Evolutionary conservation across 2,113 vertebrate genomes (phyloP).

Genomic region (Passer montanus): DNA sequence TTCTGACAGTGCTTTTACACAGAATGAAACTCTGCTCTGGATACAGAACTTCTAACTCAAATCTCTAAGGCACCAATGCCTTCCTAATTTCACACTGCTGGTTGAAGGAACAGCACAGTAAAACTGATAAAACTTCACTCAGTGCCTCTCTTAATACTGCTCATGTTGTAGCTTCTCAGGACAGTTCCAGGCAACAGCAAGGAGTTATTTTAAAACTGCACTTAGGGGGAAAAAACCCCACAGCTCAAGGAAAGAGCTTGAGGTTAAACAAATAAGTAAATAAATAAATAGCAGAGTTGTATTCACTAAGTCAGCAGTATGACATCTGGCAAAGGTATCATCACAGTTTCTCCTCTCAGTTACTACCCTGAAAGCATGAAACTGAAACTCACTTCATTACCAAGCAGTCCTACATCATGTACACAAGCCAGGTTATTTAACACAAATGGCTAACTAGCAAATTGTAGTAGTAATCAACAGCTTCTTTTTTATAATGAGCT

Average conservation of each 20-base stretch:
- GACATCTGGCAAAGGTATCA: not conserved
- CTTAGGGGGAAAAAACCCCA: not conserved
- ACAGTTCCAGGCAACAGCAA: not conserved
- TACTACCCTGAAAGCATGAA: not conserved
- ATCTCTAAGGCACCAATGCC: not conserved
- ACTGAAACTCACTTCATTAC: not conserved
- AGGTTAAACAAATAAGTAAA: not conserved
- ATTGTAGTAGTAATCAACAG: not conserved
- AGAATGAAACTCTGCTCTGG: not conserved
- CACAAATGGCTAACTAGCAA: not conserved
- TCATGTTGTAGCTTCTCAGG: not conserved
- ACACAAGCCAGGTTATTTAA: not conserved
- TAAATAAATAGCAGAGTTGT: not conserved
- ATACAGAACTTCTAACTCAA: not conserved
- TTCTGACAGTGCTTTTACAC: not conserved
- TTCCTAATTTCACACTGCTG: not conserved
- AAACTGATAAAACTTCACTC: not conserved
- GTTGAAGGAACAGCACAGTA: not conserved
- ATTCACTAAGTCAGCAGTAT: not conserved
- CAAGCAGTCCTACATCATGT: not conserved
- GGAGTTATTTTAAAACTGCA: not conserved
- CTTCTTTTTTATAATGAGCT: not conserved
- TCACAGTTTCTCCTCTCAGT: not conserved
- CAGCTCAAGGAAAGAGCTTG: not conserved
- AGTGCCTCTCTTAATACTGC: not conserved